Percentiles rank a stretch among this genome's conserved stretches.
phyloP scores from a whole-genome alignment of 2,888 invertebrate species.

The Saturnia japonica region DNA sequence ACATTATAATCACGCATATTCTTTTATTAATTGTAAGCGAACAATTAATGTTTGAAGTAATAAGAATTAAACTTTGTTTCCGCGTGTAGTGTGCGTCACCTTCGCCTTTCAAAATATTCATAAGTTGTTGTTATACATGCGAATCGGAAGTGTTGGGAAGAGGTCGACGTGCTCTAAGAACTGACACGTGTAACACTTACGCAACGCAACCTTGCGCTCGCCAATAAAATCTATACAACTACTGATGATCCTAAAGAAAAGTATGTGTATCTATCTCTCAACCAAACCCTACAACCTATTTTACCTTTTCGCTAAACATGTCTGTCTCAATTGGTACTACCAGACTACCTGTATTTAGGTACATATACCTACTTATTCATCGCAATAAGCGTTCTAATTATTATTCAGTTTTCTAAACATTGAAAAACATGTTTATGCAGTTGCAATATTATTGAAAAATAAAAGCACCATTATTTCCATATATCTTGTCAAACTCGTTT shows the following conservation, averaged over 20 bases:
- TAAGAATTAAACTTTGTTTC: slow-evolving; percentile 46
- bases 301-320: background rate
- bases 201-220: slow-evolving; percentile 75
- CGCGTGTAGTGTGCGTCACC: slow-evolving; percentile 54
- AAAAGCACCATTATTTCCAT: slow-evolving; percentile 14
- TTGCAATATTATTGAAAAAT: slow-evolving; percentile 6
- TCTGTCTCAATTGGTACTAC: no score
- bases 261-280: background rate
- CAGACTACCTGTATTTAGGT: background rate
- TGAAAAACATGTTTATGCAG: slow-evolving; percentile 9
- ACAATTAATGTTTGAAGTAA: slow-evolving; percentile 24
- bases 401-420: slow-evolving; percentile 22
- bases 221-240: slow-evolving; percentile 62
- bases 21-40: slow-evolving; percentile 12
- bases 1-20: slow-evolving; percentile 17
- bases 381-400: background rate
- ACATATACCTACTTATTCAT: no score
- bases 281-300: slow-evolving; percentile 34
- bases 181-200: slow-evolving; percentile 73
- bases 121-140: slow-evolving; percentile 64
- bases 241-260: slow-evolving; percentile 30
- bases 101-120: slow-evolving; percentile 67
- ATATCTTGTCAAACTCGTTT: slow-evolving; percentile 13
- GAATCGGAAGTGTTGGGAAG: slow-evolving; percentile 77
- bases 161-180: slow-evolving; percentile 59